Percentiles rank a stretch among this genome's conserved stretches.
Conservation (phyloP, 2,888 invertebrate genomes). For the Petrophora chlorosata region DNA sequence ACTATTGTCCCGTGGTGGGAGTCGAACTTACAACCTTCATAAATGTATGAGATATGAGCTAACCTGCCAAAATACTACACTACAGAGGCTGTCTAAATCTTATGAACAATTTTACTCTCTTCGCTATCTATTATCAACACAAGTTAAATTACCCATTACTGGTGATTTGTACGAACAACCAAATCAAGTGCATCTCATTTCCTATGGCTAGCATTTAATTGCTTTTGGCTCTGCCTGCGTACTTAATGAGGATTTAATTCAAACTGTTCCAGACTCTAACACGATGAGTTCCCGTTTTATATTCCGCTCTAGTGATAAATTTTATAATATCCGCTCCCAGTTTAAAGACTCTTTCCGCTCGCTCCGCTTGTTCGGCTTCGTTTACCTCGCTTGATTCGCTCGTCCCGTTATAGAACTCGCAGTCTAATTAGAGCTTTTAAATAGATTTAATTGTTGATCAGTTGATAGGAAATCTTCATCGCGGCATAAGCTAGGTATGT, state of each 20-base stretch:
- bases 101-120: too few species aligned
- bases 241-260: slow-evolving; percentile 29
- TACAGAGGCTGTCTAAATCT: too few species aligned
- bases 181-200: slow-evolving; percentile 8
- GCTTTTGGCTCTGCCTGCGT: slow-evolving; percentile 8
- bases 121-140: too few species aligned
- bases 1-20: too few species aligned
- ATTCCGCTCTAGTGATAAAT: slow-evolving; percentile 47
- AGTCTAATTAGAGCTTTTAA: slow-evolving; percentile 35
- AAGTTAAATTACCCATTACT: too few species aligned
- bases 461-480: background rate
- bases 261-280: slow-evolving; percentile 35
- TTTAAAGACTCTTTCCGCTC: slow-evolving; percentile 32
- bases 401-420: slow-evolving; percentile 13
- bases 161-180: background rate
- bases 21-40: too few species aligned
- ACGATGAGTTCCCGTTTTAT: slow-evolving; percentile 47
- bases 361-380: slow-evolving; percentile 13
- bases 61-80: too few species aligned
- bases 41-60: too few species aligned
- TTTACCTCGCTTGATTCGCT: too few species aligned
- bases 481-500: too few species aligned
- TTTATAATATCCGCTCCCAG: slow-evolving; percentile 48
- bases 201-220: slow-evolving; percentile 10
- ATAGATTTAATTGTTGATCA: background rate